Base-by-base conservation (phyloP, 2,797 vertebrate species). In the Girardinus metallicus region DNA sequence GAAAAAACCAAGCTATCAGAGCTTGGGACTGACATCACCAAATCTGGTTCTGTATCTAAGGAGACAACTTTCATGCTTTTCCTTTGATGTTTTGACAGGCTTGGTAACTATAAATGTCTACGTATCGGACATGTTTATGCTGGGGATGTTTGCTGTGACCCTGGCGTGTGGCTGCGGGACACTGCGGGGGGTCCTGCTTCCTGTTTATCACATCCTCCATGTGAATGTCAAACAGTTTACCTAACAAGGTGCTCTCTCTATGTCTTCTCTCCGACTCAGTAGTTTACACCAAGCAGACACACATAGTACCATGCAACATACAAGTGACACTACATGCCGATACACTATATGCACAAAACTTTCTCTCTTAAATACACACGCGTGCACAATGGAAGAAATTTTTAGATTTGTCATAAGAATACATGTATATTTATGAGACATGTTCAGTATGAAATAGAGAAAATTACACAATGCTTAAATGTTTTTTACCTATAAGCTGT, bases 211-310 rank as follows among this genome's bases (percentile, higher is more conserved):
- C 90, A 91, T 96, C 88, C 83, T 92, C 92, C 86, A 88, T 66
- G 77, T 90, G 90, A 89, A 94, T 92, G 93, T 95, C 94, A 95
- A 95, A 95, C 94, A 94, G 91, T 95, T 96, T 95, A 94, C 91
- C 93, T 93, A 94, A 95, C 90, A 93, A 93, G 93, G 93, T 94
- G 85, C 89, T 91, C 87, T 91, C 89, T 86, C 75, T 80, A 84
- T 86, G 85, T 92, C 91, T 88, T 87, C 84, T 80, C 73, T 88
- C 83, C 87, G 78, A 88, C 86, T 77, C 80, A 31, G 75, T 73
- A 44, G 31, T 29, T 21, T 46, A 75, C 34, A 60, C 51, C 66
- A 74, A 64, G 75, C 36, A 79, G n/a, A 78, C 81, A 75, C 73
- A 21, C 2, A 2, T 64, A 78, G 15, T 26, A 8, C 23, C 47